phyloP scores from a whole-genome alignment of 1,140 invertebrate species.

The Galleria mellonella region DNA sequence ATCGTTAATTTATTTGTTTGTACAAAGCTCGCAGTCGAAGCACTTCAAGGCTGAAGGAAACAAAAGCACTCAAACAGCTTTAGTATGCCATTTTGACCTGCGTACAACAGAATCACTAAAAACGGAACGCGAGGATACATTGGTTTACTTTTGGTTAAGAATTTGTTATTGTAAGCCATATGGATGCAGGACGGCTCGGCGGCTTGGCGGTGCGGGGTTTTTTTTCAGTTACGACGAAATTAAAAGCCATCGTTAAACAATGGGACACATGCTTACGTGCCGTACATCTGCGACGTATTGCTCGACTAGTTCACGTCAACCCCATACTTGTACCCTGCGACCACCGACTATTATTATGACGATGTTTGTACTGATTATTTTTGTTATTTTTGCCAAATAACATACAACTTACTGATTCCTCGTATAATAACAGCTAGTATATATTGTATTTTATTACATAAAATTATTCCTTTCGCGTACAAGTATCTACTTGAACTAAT shows the following conservation, averaged over 20 bases:
- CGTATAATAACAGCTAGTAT: too few relatives aligned
- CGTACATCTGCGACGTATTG: constrained; percentile 39
- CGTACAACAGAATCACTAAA: constrained; percentile 47
- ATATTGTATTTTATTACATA: too few relatives aligned
- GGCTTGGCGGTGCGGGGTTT: constrained; percentile 6
- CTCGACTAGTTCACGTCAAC: constrained; percentile 1
- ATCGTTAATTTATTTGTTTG: constrained; percentile 29
- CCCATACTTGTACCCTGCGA: neutral
- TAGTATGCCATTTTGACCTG: constrained; percentile 51
- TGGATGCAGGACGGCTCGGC: constrained; percentile 41
- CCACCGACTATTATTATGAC: too few relatives aligned
- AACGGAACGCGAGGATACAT: constrained; percentile 56
- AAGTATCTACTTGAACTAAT: constrained; percentile 1
- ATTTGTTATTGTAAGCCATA: constrained; percentile 72
- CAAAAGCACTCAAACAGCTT: constrained; percentile 46
- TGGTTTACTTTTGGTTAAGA: constrained; percentile 69
- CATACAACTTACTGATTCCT: too few relatives aligned
- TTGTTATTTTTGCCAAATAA: too few relatives aligned
- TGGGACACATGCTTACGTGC: constrained; percentile 56
- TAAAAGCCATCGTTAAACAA: constrained; percentile 60
- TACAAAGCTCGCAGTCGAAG: constrained; percentile 19
- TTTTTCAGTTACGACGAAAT: constrained; percentile 62
- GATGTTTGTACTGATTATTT: too few relatives aligned
- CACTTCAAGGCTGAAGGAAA: constrained; percentile 38
- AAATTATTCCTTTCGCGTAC: too few relatives aligned